Base-by-base conservation (phyloP, 2,113 vertebrate genomes). In the Istiophorus platypterus region DNA sequence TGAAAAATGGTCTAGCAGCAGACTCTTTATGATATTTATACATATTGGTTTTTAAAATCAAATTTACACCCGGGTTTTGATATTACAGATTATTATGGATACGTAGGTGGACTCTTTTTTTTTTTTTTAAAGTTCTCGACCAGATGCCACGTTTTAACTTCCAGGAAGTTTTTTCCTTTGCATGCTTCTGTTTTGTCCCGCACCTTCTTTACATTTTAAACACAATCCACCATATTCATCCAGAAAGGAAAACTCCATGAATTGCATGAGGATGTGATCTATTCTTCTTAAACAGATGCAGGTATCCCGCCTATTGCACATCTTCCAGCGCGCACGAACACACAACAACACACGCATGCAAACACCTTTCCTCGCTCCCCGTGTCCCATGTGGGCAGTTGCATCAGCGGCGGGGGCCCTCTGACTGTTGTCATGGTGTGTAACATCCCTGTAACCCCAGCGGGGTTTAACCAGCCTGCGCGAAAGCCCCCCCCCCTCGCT, bases 381-480 rank as follows among this genome's bases (percentile, higher is more conserved):
- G 12, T 18, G 62, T 91, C 90, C 88, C 90, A 26, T 78, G 88
- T 85, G 86, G 51, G 71, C 76, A 20, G 86, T 91, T 91, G 81
- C 89, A 88, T 93, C 90, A 93, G 83, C 85, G 70, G 42, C n/a
- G 69, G 64, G 78, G 82, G n/a, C n/a, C 78, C 72, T 76, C 47
- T 81, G 88, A 70, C 75, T 89, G 88, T 89, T 89, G 91, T 91
- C 87, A 91, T 80, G 72, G 78, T 79, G 81, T 80, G 86, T 78
- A 92, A 90, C 91, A 88, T 90, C 83, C 73, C 81, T 63, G 82
- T 84, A 85, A 76, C 81, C 86, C 80, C 85, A 24, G 63, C 12
- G n/a, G 83, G 84, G 76, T 84, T 85, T 83, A 52, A 59, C 56
- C 67, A 24, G 31, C 86, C n/a, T n/a, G n/a, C n/a, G n/a, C n/a